A percentile compares a stretch with the other conserved stretches of the same genome.
Conservation (phyloP, 2,888 invertebrate species). For the Drosophila macrospina region DNA sequence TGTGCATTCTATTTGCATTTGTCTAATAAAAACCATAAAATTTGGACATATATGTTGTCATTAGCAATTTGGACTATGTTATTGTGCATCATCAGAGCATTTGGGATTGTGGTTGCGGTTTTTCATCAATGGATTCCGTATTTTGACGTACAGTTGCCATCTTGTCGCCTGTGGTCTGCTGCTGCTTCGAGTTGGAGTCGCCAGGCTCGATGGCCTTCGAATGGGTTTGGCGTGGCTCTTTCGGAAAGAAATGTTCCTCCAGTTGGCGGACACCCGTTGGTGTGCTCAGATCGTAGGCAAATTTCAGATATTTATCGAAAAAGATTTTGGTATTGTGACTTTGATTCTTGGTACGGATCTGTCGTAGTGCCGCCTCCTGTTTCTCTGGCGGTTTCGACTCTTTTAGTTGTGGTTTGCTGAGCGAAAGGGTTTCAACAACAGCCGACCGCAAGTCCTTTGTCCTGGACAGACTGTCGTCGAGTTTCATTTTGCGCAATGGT, state of each 20-base stretch:
- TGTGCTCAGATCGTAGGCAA: conserved; percentile 67
- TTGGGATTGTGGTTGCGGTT: conserved; percentile 9
- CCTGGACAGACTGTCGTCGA: conserved; percentile 5
- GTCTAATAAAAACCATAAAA: conserved; percentile 36
- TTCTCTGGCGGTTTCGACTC: conserved; percentile 30
- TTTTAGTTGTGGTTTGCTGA: conserved; percentile 16
- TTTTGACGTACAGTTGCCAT: not conserved
- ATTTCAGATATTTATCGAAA: conserved; percentile 71
- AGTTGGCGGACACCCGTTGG: conserved; percentile 63
- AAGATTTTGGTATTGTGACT: conserved; percentile 52
- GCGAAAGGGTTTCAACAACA: conserved; percentile 9
- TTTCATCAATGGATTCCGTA: not conserved
- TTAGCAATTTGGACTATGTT: not conserved
- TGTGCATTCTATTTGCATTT: conserved; percentile 18
- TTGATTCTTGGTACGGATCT: conserved; percentile 38
- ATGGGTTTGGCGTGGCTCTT: not conserved
- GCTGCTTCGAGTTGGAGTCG: conserved; percentile 14
- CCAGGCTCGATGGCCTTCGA: conserved; percentile 18
- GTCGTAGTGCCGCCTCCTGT: conserved; percentile 23
- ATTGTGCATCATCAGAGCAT: conserved; percentile 5
- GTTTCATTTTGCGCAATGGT: conserved; percentile 20
- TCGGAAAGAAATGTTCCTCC: conserved; percentile 70
- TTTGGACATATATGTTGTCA: conserved; percentile 23
- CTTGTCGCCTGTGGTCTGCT: not conserved
- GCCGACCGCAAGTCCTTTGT: conserved; percentile 17